Evolutionary conservation across 2,888 invertebrate genomes (phyloP).

Genomic region (Eilema griseolum): DNA sequence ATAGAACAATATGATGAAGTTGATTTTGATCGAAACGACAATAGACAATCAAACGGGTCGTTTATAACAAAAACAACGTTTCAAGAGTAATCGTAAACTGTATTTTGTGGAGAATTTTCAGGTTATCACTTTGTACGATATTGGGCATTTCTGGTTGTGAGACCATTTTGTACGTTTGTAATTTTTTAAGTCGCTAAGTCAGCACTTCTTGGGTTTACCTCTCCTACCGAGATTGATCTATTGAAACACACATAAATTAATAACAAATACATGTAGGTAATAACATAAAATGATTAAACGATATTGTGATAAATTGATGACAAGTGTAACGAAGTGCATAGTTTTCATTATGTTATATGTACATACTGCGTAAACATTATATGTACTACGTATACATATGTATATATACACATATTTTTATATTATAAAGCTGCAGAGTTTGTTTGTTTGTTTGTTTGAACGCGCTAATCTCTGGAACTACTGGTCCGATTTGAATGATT

Average conservation of each 20-base stretch:
- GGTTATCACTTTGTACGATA: neutral
- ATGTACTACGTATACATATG: too few relatives aligned
- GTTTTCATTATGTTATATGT: too few relatives aligned
- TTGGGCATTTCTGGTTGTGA: too few relatives aligned
- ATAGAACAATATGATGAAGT: constrained; percentile 63
- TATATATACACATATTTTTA: too few relatives aligned
- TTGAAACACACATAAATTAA: neutral
- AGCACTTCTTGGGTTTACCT: neutral
- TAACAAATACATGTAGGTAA: neutral
- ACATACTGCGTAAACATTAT: too few relatives aligned
- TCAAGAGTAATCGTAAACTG: neutral
- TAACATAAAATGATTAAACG: neutral
- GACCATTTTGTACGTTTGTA: too few relatives aligned
- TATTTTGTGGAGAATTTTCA: neutral
- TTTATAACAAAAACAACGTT: neutral
- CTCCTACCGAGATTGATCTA: neutral
- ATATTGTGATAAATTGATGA: neutral
- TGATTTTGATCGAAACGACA: constrained; percentile 17
- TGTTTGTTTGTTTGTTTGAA: too few relatives aligned
- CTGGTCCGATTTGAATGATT: too few relatives aligned
- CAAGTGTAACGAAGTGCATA: constrained; percentile 12
- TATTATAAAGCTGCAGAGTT: too few relatives aligned
- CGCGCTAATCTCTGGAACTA: too few relatives aligned
- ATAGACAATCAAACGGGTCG: constrained; percentile 10
- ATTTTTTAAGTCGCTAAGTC: neutral